Percentiles rank a stretch among this genome's conserved stretches.
These are phyloP conservation scores for Passer montanus DNA, from an alignment of 2,113 vertebrate genomes.

Conservation along the genomic window DNA sequence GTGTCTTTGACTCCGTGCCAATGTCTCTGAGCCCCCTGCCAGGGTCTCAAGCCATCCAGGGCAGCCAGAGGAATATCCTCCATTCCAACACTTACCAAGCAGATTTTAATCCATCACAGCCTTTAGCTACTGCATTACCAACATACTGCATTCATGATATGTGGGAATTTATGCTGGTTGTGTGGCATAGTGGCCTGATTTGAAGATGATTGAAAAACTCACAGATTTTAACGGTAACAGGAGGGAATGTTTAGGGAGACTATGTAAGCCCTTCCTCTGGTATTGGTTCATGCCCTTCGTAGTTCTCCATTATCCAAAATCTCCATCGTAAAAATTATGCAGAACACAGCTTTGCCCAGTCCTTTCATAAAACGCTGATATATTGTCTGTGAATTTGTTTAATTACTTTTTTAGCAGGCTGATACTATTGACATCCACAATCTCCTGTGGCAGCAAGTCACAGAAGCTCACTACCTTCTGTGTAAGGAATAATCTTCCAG, in stretches of 20 bases:
- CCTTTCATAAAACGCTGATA: background rate
- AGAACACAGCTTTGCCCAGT: background rate
- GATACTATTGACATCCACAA: background rate
- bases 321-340: background rate
- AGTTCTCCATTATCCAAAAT: background rate
- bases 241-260: background rate
- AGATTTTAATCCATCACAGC: background rate
- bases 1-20: too few species aligned
- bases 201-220: background rate
- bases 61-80: too few species aligned
- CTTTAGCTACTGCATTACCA: background rate
- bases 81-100: background rate
- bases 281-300: background rate
- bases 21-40: too few species aligned
- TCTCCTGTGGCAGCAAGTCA: background rate
- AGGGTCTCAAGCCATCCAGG: too few species aligned
- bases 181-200: background rate
- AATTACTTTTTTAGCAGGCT: background rate
- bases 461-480: background rate
- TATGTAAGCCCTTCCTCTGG: background rate
- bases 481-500: background rate
- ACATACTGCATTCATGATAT: background rate
- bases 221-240: background rate
- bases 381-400: background rate
- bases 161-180: background rate